Percentiles rank a stretch among this genome's conserved stretches.
These are phyloP conservation scores for Menidia beryllina DNA, from an alignment of 2,113 vertebrate genomes.

Conservation along the genomic window DNA sequence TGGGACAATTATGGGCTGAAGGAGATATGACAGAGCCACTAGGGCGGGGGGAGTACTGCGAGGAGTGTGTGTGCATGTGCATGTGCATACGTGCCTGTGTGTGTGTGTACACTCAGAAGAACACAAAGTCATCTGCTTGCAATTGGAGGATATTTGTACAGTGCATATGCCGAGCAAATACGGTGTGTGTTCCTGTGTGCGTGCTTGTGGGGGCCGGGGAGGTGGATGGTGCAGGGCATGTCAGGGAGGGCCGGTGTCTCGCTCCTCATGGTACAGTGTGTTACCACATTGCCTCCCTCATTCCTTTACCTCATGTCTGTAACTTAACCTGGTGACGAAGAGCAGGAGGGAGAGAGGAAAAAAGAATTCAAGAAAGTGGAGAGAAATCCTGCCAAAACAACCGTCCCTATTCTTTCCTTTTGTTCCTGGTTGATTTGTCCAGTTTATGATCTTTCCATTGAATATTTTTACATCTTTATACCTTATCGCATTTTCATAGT, in stretches of 20 bases:
- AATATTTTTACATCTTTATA: constrained; percentile 57
- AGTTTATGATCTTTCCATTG: too few species aligned
- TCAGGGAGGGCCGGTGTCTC: constrained; percentile 83
- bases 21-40: constrained; percentile 85
- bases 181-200: constrained; percentile 23
- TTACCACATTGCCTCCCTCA: constrained; percentile 96
- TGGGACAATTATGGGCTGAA: constrained; percentile 91
- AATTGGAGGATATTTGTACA: constrained; percentile 40
- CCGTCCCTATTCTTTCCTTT: constrained; percentile 8
- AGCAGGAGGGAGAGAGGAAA: constrained; percentile 43
- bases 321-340: constrained; percentile 75
- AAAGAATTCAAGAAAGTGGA: constrained; percentile 13
- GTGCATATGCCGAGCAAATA: constrained; percentile 33
- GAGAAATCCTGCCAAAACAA: constrained; percentile 56
- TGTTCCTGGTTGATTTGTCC: neutral
- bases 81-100: too few species aligned
- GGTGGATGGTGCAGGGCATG: constrained; percentile 82
- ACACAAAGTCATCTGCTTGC: constrained; percentile 50
- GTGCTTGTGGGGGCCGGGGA: constrained; percentile 72
- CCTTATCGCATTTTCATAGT: constrained; percentile 46
- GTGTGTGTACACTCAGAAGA: constrained; percentile 20
- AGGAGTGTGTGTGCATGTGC: constrained; percentile 31
- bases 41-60: constrained; percentile 64
- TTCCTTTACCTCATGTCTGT: constrained; percentile 83
- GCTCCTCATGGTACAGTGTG: constrained; percentile 96